Evolutionary conservation across 2,797 vertebrate species (phyloP).

Genomic region (Chelonia mydas): DNA sequence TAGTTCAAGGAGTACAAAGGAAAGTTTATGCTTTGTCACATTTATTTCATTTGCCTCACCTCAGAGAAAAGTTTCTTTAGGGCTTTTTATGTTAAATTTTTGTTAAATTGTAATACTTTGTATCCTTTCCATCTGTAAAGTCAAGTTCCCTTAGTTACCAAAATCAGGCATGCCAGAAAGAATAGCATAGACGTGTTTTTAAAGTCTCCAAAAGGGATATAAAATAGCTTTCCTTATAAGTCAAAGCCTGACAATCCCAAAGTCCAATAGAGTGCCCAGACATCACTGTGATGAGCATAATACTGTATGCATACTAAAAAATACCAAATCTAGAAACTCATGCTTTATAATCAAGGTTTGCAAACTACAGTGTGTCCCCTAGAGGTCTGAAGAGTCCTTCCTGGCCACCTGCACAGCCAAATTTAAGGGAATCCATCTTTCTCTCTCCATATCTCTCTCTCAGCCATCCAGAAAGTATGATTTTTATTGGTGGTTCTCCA

Average conservation of each 20-base stretch:
- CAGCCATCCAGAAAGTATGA: too few relatives aligned
- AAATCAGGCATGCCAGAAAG: neutral
- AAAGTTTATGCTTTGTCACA: neutral
- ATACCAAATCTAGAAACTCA: too few relatives aligned
- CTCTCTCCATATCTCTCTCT: too few relatives aligned
- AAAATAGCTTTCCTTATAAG: neutral
- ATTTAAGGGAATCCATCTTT: too few relatives aligned
- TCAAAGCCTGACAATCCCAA: neutral
- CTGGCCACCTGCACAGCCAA: too few relatives aligned
- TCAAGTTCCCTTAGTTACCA: neutral
- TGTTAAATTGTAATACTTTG: too few relatives aligned
- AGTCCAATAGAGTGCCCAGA: rapidly evolving
- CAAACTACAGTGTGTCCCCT: too few relatives aligned
- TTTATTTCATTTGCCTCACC: neutral
- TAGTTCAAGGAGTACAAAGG: neutral
- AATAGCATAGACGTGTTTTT: neutral
- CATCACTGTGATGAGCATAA: neutral
- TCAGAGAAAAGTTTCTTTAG: too few relatives aligned
- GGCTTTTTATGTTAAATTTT: too few relatives aligned
- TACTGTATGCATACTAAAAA: neutral
- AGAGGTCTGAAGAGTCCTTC: too few relatives aligned
- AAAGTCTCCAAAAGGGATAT: neutral
- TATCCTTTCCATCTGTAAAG: neutral
- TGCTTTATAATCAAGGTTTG: too few relatives aligned
- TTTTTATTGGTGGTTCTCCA: too few relatives aligned